Evolutionary conservation across 2,797 vertebrate genomes (phyloP).

Genomic region (Trachops cirrhosus): DNA sequence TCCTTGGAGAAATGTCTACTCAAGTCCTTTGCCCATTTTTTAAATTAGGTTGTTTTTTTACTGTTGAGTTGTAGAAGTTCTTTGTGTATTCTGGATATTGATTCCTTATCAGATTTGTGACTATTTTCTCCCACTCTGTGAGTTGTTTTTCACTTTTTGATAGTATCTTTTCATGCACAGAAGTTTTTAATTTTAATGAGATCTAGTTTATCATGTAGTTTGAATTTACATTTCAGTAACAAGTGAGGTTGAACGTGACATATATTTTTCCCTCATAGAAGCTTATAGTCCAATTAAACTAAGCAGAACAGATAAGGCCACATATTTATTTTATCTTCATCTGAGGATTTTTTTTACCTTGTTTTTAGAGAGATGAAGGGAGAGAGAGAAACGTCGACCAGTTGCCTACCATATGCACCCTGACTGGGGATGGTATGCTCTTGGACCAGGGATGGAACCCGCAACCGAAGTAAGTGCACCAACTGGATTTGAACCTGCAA

Average conservation of each 20-base stretch:
- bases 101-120: neutral
- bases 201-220: neutral
- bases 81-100: neutral
- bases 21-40: neutral
- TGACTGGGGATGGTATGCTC: neutral
- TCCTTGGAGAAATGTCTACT: neutral
- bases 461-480: neutral
- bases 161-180: neutral
- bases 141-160: neutral
- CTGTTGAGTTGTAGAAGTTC: neutral
- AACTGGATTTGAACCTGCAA: neutral
- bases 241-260: neutral
- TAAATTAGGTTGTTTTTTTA: neutral
- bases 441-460: neutral
- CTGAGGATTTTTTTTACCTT: neutral
- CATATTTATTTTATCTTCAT: neutral
- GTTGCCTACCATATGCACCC: neutral
- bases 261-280: neutral
- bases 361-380: neutral
- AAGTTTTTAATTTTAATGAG: neutral
- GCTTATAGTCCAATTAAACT: neutral
- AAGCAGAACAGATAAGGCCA: neutral
- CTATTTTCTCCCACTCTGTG: neutral
- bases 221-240: neutral
- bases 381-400: neutral